Evolutionary conservation across 2,888 invertebrate genomes (phyloP).

Genomic region (Diplazon laetatorius): DNA sequence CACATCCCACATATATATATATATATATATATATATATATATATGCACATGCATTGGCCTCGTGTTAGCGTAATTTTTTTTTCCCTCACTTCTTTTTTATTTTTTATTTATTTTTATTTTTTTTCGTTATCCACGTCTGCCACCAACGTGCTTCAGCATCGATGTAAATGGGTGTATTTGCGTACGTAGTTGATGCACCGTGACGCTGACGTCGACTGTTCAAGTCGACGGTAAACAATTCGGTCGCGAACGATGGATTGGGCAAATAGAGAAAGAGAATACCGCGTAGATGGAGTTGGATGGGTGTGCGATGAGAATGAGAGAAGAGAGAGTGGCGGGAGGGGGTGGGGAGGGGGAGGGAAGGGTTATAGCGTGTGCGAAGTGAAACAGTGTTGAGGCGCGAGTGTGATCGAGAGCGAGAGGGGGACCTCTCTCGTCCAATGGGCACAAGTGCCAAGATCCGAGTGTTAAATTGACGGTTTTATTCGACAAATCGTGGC

Average conservation of each 20-base stretch:
- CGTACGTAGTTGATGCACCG: conserved; percentile 57
- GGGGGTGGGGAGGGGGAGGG: neutral
- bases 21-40: too few species aligned
- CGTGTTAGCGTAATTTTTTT: conserved; percentile 1
- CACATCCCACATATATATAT: too few species aligned
- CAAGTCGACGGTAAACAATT: conserved; percentile 64
- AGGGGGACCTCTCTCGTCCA: conserved; percentile 36
- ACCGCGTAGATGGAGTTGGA: conserved; percentile 3
- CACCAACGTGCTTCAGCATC: conserved; percentile 36
- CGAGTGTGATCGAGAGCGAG: too few species aligned
- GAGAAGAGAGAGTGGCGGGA: conserved; percentile 23
- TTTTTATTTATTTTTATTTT: too few species aligned
- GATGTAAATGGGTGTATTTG: conserved; percentile 63
- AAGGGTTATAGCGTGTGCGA: conserved; percentile 15
- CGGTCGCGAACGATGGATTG: conserved; percentile 60
- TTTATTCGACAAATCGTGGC: conserved; percentile 63
- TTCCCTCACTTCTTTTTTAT: too few species aligned
- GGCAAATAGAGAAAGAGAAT: conserved; percentile 45
- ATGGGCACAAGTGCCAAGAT: conserved; percentile 62
- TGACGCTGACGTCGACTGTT: conserved; percentile 52
- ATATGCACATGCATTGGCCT: neutral
- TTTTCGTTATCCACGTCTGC: too few species aligned
- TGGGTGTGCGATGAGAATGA: conserved; percentile 16
- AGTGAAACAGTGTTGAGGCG: conserved; percentile 27
- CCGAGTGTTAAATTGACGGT: conserved; percentile 65